Evolutionary conservation across 2,888 invertebrate species (phyloP).

Genomic region (Patella caerulea): DNA sequence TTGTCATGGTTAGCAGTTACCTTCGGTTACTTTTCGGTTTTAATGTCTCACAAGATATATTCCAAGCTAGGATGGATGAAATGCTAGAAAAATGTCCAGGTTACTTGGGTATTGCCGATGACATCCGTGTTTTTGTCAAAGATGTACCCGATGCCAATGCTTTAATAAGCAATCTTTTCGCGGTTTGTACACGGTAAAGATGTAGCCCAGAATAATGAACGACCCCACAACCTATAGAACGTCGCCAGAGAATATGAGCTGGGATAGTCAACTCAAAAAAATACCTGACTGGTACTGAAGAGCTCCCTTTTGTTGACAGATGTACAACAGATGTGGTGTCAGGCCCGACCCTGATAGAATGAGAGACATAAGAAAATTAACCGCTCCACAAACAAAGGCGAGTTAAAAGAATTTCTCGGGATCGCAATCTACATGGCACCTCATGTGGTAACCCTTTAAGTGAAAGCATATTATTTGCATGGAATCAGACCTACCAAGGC

Average conservation of each 20-base stretch:
- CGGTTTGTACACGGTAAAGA: background rate
- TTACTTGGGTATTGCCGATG: background rate
- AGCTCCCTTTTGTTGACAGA: background rate
- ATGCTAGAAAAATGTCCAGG: constrained; percentile 7
- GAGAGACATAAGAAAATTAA: too few relatives aligned
- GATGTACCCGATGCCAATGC: background rate
- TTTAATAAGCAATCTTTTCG: background rate
- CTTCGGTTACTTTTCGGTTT: background rate
- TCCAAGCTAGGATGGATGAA: constrained; percentile 4
- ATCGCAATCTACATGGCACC: too few relatives aligned
- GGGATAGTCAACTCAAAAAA: background rate
- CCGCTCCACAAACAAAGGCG: too few relatives aligned
- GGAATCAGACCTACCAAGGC: background rate
- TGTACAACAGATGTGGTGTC: too few relatives aligned
- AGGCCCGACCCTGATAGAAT: too few relatives aligned
- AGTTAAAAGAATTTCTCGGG: too few relatives aligned
- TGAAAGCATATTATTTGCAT: background rate
- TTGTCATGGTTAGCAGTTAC: background rate
- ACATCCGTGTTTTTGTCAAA: background rate
- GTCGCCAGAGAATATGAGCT: background rate
- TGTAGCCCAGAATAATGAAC: background rate
- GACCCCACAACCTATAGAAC: background rate
- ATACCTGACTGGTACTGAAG: constrained; percentile 7
- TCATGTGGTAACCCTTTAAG: background rate
- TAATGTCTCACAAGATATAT: background rate